A percentile compares a stretch with the other conserved stretches of the same genome.
These are phyloP conservation scores for Neria commutata DNA, from an alignment of 2,888 invertebrate species.

Conservation along the genomic window DNA sequence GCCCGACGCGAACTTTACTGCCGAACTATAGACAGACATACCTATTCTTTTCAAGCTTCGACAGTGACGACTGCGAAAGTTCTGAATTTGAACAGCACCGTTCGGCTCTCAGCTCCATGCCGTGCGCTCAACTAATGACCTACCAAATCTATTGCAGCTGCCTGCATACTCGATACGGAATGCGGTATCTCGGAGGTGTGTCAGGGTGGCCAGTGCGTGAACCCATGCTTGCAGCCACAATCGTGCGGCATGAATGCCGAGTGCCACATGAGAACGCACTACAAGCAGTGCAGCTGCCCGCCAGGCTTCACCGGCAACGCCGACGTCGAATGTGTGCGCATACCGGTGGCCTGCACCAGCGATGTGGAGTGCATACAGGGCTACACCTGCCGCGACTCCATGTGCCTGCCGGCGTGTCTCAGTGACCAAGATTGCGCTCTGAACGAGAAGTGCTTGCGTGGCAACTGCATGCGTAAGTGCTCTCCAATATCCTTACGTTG, in stretches of 20 bases:
- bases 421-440: slow-evolving; percentile 83
- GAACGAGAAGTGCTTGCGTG: slow-evolving; percentile 86
- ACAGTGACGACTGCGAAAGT: no score
- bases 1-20: no score
- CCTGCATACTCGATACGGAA: slow-evolving; percentile 79
- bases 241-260: slow-evolving; percentile 85
- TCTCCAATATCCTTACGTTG: not conserved
- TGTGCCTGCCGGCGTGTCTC: slow-evolving; percentile 79
- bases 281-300: slow-evolving; percentile 82
- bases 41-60: no score
- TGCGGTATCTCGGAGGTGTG: slow-evolving; percentile 82
- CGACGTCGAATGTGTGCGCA: slow-evolving; percentile 83
- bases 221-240: slow-evolving; percentile 77
- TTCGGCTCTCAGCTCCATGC: no score
- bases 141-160: slow-evolving; percentile 64
- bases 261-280: slow-evolving; percentile 74
- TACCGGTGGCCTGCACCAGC: slow-evolving; percentile 77
- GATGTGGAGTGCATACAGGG: slow-evolving; percentile 75
- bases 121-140: no score
- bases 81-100: no score
- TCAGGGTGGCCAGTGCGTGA: slow-evolving; percentile 78
- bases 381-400: slow-evolving; percentile 78
- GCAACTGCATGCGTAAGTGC: slow-evolving; percentile 78
- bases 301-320: slow-evolving; percentile 85
- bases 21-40: no score